Conservation (phyloP, 2,113 vertebrate species). For the Chionomys nivalis region DNA sequence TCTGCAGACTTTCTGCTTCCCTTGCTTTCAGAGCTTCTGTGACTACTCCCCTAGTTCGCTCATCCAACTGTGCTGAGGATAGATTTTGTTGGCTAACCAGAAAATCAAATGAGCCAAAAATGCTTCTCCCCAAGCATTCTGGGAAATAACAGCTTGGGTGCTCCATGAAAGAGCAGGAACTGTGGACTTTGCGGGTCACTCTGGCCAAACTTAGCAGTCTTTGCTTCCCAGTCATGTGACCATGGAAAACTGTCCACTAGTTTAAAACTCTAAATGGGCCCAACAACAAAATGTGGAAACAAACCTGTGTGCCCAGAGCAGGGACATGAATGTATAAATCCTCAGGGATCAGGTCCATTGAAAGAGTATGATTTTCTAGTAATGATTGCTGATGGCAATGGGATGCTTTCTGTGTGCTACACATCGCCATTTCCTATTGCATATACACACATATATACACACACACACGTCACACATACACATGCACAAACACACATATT, state of each 20-base stretch:
- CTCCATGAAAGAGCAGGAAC: too few species aligned
- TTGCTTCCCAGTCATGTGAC: neutral
- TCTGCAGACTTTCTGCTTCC: neutral
- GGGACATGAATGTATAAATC: too few species aligned
- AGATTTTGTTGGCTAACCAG: neutral
- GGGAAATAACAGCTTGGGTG: neutral
- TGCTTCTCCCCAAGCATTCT: neutral
- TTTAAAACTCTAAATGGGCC: neutral
- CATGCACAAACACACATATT: neutral
- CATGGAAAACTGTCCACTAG: neutral
- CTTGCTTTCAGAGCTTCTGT: neutral
- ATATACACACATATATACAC: neutral
- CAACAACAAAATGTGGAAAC: neutral
- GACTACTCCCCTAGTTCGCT: neutral
- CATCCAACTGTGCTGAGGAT: neutral
- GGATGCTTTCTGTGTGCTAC: neutral
- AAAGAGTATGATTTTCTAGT: neutral
- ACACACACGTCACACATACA: neutral
- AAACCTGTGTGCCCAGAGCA: neutral
- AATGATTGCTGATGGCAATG: accelerated
- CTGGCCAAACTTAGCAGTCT: too few species aligned
- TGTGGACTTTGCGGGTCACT: neutral
- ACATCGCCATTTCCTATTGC: neutral
- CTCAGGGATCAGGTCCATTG: neutral
- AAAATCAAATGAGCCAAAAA: neutral